These are phyloP conservation scores for Montipora cactus DNA, from an alignment of 64 coral and sea anemone genomes.

Conservation along the genomic window DNA sequence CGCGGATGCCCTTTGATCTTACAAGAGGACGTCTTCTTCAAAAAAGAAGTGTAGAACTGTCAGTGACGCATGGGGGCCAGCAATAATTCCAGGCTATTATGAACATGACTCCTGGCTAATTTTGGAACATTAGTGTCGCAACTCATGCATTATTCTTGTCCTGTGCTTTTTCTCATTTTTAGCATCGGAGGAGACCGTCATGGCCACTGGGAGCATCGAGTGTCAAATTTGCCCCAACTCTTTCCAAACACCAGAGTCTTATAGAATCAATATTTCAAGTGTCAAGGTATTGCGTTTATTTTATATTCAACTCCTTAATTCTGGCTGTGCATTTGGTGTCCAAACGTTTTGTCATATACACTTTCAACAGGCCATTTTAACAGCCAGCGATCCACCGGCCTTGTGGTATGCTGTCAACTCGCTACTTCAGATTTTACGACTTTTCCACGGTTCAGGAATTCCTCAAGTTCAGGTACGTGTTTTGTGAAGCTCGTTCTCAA, in stretches of 20 bases:
- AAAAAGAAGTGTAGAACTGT: too few relatives aligned
- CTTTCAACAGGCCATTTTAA: constrained; percentile 58
- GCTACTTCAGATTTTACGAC: constrained; percentile 80
- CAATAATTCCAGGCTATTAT: too few relatives aligned
- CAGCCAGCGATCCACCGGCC: constrained; percentile 74
- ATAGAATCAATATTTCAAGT: constrained; percentile 86
- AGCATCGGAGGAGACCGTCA: constrained; percentile 10
- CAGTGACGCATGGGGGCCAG: too few relatives aligned
- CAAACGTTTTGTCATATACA: not conserved
- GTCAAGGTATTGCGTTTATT: constrained; percentile 64
- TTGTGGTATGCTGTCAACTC: constrained; percentile 98
- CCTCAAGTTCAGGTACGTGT: constrained; percentile 79
- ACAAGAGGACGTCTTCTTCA: too few relatives aligned
- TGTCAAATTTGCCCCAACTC: constrained; percentile 83
- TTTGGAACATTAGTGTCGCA: too few relatives aligned
- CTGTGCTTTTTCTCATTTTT: not conserved
- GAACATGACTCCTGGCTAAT: too few relatives aligned
- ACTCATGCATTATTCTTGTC: not conserved
- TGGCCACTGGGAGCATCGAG: constrained; percentile 64
- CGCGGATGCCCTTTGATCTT: too few relatives aligned
- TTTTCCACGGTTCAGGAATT: constrained; percentile 82
- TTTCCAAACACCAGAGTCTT: constrained; percentile 84
- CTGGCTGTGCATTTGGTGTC: too few relatives aligned
- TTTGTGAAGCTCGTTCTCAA: not conserved
- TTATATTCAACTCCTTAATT: too few relatives aligned